These are phyloP conservation scores for Aythya baeri DNA, from an alignment of 2,113 vertebrate genomes.

Conservation along the genomic window DNA sequence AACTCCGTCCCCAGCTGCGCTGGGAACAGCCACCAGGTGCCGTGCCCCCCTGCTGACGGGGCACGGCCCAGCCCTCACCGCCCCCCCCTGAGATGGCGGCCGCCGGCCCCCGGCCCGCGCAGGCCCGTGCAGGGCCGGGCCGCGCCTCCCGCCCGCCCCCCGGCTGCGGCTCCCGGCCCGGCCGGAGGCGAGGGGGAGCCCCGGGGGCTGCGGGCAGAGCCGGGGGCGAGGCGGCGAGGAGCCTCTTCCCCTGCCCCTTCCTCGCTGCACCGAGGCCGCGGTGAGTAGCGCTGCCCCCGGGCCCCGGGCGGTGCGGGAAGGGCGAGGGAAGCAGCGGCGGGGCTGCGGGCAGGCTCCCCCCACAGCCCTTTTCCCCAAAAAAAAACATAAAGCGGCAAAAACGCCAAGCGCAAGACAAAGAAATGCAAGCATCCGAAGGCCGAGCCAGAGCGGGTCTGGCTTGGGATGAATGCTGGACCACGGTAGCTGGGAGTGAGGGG, in stretches of 20 bases:
- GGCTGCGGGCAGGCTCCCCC: no score
- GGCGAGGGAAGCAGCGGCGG: no score
- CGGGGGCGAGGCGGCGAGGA: neutral
- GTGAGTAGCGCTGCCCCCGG: neutral
- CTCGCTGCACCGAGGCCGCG: neutral
- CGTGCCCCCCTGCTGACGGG: fast-evolving
- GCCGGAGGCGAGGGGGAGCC: neutral
- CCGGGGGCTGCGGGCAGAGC: neutral
- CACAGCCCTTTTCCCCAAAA: neutral
- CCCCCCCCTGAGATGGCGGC: no score
- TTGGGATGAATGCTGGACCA: constrained; percentile 52
- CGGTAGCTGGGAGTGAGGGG: constrained; percentile 12
- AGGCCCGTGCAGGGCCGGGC: neutral
- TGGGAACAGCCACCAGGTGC: neutral
- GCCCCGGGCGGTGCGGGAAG: no score
- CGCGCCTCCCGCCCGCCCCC: neutral
- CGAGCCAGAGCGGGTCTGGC: constrained; percentile 33
- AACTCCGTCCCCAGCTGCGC: neutral
- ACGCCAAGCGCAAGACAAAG: constrained; percentile 54
- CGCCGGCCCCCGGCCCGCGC: no score
- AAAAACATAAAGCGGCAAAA: constrained; percentile 19
- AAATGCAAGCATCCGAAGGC: constrained; percentile 55
- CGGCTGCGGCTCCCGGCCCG: neutral
- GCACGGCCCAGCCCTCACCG: no score
- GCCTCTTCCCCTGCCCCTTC: neutral